Base-by-base conservation (phyloP, 2,113 vertebrate species). In the Phylloscopus whistleri region DNA sequence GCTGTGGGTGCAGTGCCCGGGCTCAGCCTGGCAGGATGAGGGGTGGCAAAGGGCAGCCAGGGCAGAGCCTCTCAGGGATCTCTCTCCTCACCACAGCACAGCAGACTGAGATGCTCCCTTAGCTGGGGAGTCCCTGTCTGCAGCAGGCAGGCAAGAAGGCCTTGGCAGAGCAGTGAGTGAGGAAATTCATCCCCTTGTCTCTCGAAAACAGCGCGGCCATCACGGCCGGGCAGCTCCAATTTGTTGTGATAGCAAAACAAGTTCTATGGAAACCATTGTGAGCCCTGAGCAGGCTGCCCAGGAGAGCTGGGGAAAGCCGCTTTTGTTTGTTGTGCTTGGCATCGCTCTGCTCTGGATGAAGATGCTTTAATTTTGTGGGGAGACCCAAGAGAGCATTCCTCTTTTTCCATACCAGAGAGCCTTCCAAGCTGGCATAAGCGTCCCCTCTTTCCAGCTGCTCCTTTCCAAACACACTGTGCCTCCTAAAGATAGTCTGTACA, bases 221-320 rank as follows among this genome's bases (percentile, higher is more conserved):
- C 95, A 59, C 14, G 95, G 93, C 95, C 64, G 97, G 97, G 96
- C 97, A 92, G 98, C 97, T 98, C 75, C 58, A 97, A 96, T 97
- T 95, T 99, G 99, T 99, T 99, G 94, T 99, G 99, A 98, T 98
- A 97, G 97, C 98, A 99, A 98, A 98, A 98, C 97, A 97, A 98
- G 95, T 97, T 98, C 99, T 98, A 99, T 99, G 98, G 99, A 97
- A 99, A 99, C 99, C 98, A 98, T 98, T 98, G 98, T 99, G 98
- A 98, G 97, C 94, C 97, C 95, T 90, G 97, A 98, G 98, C 94
- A 62, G 85, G 95, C 98, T 98, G 98, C 98, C 97, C 97, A 96
- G 98, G 98, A 98, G 97, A 98, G 97, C 96, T 96, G 98, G 98
- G 98, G 98, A 98, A 99, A 99, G 98, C 98, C 98, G 96, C 96